Evolutionary conservation across 2,113 vertebrate genomes (phyloP), one percentile per base, ranked within the genome.

Genomic region (Nothoprocta perdicaria): DNA sequence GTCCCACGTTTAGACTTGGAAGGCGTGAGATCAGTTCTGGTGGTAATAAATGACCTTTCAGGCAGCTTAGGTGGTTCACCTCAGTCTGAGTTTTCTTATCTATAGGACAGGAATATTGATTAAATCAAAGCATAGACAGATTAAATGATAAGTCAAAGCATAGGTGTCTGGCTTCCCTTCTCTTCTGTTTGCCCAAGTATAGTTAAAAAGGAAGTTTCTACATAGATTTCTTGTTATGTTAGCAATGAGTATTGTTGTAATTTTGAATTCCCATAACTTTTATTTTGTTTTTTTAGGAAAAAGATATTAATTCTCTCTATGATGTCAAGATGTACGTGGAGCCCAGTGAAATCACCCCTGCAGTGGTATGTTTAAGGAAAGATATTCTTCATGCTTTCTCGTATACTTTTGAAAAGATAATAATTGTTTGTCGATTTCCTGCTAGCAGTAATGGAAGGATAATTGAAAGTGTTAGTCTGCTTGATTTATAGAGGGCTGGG

Each of bases 251-350:
- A 38, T 33, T 43, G 61, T 2, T 29, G 2, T 18, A 55, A 48
- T 41, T 80, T 86, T 77, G 45, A 3, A 72, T 65, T 88, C 23
- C 33, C 73, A 23, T 72, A 75, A 61, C 29, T 13, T 52, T 89
- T 55, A 81, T 81, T 43, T 19, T 35, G 69, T 71, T 22, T 76
- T 90, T 66, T 96, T 99, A 57, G 99, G 98, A 98, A 94, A 98
- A 98, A 90, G 98, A 98, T 82, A 97, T 98, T 43, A 98, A 98
- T 76, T 98, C 98, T 8, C 97, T 99, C 60, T 99, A 99, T 58
- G 98, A 98, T 1, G 93, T 98, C 89, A 98, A 98, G 94, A 98
- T 98, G 69, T 99, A 99, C 5, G 99, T 99, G 97, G 98, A 99
- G 41, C 99, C 99, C 46, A 98, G 98, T 55, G 99, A 99, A 96